A percentile compares a stretch with the other conserved stretches of the same genome.
Conservation (phyloP, 2,113 vertebrate genomes). For the Podarcis raffonei region DNA sequence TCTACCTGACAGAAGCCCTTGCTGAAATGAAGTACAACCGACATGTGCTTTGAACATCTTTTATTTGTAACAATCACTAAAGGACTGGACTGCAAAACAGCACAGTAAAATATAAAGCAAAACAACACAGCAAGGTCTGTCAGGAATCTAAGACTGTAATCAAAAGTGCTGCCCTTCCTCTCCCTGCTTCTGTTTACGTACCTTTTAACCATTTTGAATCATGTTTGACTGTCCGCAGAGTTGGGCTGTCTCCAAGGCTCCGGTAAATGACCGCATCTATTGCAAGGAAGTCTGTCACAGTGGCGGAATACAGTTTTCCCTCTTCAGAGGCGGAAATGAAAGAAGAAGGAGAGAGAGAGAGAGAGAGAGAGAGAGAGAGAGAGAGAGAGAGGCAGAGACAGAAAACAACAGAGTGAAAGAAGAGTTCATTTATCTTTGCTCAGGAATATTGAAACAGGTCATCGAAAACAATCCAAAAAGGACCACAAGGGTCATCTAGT, state of each 20-base stretch:
- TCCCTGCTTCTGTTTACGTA: constrained; percentile 67
- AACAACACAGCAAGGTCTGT: constrained; percentile 24
- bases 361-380: not conserved
- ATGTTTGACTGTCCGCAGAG: constrained; percentile 97
- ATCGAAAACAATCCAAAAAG: constrained; percentile 44
- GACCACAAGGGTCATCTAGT: too few relatives aligned
- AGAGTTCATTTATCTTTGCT: constrained; percentile 39
- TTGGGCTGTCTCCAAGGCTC: constrained; percentile 97
- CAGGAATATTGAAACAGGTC: constrained; percentile 51
- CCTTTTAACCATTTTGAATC: constrained; percentile 99
- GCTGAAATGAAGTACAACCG: constrained; percentile 29
- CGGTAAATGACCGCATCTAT: constrained; percentile 99
- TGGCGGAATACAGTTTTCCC: constrained; percentile 97
- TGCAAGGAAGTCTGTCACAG: constrained; percentile 98
- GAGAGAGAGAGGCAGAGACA: constrained; percentile 4
- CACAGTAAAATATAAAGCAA: not conserved
- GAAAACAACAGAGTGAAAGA: constrained; percentile 13
- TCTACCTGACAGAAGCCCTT: constrained; percentile 44
- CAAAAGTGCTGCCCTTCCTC: constrained; percentile 7
- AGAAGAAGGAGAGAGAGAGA: not conserved
- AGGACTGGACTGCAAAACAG: not conserved
- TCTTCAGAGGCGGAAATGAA: constrained; percentile 75
- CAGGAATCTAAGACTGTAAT: constrained; percentile 47
- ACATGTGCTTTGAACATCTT: not conserved
- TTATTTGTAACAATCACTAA: constrained; percentile 6